Base-by-base conservation (phyloP, 2,888 invertebrate genomes). In the Pyralis farinalis region DNA sequence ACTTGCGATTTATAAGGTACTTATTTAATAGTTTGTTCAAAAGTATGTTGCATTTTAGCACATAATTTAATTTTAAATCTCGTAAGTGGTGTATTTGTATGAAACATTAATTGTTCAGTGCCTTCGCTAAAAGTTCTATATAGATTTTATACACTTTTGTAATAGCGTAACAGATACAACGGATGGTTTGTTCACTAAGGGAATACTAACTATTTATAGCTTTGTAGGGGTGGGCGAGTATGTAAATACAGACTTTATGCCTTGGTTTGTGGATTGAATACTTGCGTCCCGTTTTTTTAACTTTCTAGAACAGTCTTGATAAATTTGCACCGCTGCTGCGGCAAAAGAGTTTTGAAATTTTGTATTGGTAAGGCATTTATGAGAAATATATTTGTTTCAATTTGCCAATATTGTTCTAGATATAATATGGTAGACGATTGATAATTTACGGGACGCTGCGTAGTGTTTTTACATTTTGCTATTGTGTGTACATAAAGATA, bases 401-500 rank as follows among this genome's bases (percentile, higher is more conserved):
- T 36, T 29, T 20, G 28, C 21, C 22, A 11, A 11, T 30, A 29
- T 1, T 37, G 30, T 29, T 22, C 29, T 37, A 30, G 8, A 10
- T 34, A 34, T 25, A 12, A 9, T 34, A 16, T 29, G 12, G 12
- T 35, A 1, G 2, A 29, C 28, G 29, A 29, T 12, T 36, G 34
- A 27, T 37, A 44, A 40, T 10, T 39, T 38, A 43, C 32, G 48
- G 40, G 51, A 40, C 45, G 48, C 48, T 44, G 38, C 40, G 47
- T 48, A 37, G 39, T 41, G 54, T 72, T 77, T 85, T 75, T 85
- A 84, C 78, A 79, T 78, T 76, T 86, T 85, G 82, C 84, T 85
- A 85, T 75, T 76, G 73, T 77, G 78, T 85, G 84, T 85, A 86
- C 74, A 86, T 86, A 86, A 76, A 72, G 58, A 69, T 76, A n/a